These are phyloP conservation scores for Pardalotus punctatus DNA, from an alignment of 2,113 vertebrate species.

Conservation along the genomic window DNA sequence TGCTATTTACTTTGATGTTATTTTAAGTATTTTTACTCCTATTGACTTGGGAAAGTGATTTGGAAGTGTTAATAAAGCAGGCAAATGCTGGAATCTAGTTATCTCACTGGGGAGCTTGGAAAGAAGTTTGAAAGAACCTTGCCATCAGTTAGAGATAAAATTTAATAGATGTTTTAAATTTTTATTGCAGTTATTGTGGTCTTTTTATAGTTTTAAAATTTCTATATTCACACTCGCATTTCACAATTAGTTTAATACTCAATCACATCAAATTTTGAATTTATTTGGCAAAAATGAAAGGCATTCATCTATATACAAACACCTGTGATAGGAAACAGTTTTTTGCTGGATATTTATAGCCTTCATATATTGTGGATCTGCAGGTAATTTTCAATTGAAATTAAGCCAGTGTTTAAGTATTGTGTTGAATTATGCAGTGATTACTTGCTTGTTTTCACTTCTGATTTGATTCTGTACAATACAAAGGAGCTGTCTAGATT, in stretches of 20 bases:
- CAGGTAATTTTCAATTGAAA: neutral
- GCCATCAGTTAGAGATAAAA: neutral
- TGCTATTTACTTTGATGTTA: rapidly evolving
- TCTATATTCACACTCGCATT: neutral
- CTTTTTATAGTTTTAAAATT: neutral
- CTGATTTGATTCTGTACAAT: neutral
- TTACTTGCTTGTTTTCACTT: neutral
- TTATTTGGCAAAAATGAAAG: neutral
- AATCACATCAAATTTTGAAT: neutral
- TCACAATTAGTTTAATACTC: neutral
- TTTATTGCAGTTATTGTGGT: neutral
- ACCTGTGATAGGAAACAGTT: neutral
- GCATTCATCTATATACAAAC: neutral
- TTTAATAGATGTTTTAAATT: neutral
- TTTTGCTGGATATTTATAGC: neutral
- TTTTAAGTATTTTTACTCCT: neutral
- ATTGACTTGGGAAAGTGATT: neutral
- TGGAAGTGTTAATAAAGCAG: neutral
- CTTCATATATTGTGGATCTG: neutral
- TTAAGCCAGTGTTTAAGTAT: neutral
- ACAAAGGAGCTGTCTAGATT: neutral
- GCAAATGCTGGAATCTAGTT: neutral
- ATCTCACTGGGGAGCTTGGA: neutral
- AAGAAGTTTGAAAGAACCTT: neutral
- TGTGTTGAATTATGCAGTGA: neutral